Evolutionary conservation across 92 coral and sea anemone species (phyloP).

Genomic region (Epizoanthus stellaris): DNA sequence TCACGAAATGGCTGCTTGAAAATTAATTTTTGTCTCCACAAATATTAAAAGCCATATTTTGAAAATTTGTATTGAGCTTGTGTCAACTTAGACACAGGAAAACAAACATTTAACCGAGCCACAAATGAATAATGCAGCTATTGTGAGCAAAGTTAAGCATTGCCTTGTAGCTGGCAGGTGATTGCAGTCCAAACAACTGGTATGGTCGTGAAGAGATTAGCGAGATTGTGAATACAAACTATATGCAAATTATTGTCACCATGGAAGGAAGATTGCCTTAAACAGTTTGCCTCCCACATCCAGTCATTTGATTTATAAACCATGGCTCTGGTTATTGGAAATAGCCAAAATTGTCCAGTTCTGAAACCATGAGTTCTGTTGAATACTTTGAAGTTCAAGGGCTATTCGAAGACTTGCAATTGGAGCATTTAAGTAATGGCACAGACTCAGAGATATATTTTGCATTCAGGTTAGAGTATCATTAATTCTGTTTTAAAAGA

Average conservation of each 20-base stretch:
- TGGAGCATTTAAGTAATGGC: slow-evolving; percentile 35
- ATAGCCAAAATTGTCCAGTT: background rate
- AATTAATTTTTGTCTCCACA: background rate
- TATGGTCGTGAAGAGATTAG: slow-evolving; percentile 24
- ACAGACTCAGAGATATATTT: slow-evolving; percentile 32
- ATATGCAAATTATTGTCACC: background rate
- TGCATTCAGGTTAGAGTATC: slow-evolving; percentile 33
- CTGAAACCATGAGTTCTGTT: slow-evolving; percentile 11
- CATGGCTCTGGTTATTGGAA: background rate
- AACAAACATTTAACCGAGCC: slow-evolving; percentile 13
- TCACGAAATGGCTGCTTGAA: background rate
- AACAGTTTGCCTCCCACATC: background rate
- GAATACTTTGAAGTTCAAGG: slow-evolving; percentile 10
- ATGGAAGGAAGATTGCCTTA: background rate
- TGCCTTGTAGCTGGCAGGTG: slow-evolving; percentile 8
- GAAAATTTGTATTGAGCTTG: slow-evolving; percentile 27
- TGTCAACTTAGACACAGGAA: slow-evolving; percentile 25
- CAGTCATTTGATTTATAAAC: background rate
- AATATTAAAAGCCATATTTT: background rate
- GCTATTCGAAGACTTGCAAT: background rate
- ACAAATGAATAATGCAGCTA: slow-evolving; percentile 5
- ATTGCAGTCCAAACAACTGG: slow-evolving; percentile 14
- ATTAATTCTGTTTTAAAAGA: background rate
- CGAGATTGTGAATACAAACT: slow-evolving; percentile 18
- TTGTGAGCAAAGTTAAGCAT: background rate